phyloP scores from a whole-genome alignment of 2,113 vertebrate species.

The Scytalopus superciliaris region DNA sequence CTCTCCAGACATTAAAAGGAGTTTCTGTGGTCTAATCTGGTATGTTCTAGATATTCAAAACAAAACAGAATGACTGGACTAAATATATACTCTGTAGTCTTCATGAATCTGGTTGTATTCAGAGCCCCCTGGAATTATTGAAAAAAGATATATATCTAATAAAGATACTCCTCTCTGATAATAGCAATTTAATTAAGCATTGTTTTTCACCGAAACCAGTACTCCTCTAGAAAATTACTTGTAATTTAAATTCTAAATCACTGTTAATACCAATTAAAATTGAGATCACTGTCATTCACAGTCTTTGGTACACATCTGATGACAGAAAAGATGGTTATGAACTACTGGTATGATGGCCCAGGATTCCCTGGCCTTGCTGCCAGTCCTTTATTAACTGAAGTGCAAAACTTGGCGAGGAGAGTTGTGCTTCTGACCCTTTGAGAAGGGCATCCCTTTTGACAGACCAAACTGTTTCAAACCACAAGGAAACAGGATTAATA shows the following conservation, averaged over 20 bases:
- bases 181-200: not conserved
- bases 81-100: not conserved
- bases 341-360: not conserved
- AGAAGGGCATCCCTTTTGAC: not conserved
- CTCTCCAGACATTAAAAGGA: not conserved
- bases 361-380: not conserved
- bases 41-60: not conserved
- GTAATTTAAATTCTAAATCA: not conserved
- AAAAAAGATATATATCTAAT: not conserved
- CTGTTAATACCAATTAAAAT: not conserved
- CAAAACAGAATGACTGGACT: not conserved
- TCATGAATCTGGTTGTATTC: not conserved
- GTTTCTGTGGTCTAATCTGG: not conserved
- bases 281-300: not conserved
- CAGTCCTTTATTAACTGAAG: not conserved
- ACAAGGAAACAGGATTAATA: not conserved
- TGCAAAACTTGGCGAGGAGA: not conserved
- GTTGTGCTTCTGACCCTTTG: not conserved
- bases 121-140: not conserved
- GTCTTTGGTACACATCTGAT: not conserved
- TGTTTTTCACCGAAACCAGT: not conserved
- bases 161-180: not conserved
- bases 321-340: not conserved
- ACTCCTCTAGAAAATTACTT: not conserved
- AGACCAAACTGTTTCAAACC: not conserved